A percentile compares a stretch with the other conserved stretches of the same genome.
Evolutionary conservation across 2,797 vertebrate species (phyloP).

Genomic region (Cuculus canorus): DNA sequence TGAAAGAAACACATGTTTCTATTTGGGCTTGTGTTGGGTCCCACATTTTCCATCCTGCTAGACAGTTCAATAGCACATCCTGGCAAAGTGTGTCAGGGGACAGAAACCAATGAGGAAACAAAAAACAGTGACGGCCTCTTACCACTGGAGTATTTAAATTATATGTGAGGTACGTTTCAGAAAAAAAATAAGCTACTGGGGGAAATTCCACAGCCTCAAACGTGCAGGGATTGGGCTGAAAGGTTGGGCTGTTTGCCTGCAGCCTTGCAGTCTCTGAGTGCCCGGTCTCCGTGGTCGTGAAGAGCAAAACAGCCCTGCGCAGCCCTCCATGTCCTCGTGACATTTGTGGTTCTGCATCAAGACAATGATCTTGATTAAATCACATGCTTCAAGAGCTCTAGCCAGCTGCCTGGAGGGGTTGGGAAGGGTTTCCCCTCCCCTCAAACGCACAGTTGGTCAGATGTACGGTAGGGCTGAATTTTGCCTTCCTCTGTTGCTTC

Average conservation of each 20-base stretch:
- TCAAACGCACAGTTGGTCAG: not conserved
- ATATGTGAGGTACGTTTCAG: not conserved
- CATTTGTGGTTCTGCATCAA: constrained; percentile 29
- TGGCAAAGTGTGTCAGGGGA: accelerated
- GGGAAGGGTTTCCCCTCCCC: not conserved
- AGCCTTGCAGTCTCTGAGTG: not conserved
- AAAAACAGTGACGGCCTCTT: not conserved
- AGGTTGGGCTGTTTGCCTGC: not conserved
- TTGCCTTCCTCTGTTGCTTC: not conserved
- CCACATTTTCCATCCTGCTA: not conserved
- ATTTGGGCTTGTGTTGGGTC: not conserved
- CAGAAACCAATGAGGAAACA: not conserved
- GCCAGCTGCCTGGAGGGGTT: constrained; percentile 15
- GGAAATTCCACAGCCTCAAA: not conserved
- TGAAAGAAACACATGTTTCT: not conserved
- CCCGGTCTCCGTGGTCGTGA: accelerated
- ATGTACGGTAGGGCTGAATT: not conserved
- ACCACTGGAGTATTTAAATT: not conserved
- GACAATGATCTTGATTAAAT: constrained; percentile 61
- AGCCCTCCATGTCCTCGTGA: not conserved
- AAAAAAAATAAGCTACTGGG: not conserved
- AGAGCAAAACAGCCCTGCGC: not conserved
- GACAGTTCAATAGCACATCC: not conserved
- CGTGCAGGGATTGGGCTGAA: not conserved
- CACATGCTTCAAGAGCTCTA: constrained; percentile 44